Conservation (phyloP, 2,113 vertebrate genomes). For the Hipposideros armiger region DNA sequence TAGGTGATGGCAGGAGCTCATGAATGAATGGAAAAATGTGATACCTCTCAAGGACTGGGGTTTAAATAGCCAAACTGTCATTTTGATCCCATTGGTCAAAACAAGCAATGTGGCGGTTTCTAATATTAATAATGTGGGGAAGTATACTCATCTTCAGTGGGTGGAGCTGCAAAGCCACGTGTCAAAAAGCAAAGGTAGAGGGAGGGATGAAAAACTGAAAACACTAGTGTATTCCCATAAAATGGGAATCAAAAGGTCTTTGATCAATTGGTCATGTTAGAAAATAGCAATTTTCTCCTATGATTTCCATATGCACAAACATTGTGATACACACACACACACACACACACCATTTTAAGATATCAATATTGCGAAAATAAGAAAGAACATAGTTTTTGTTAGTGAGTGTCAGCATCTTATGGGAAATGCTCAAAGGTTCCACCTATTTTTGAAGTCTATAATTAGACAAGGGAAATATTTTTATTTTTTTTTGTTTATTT, state of each 20-base stretch:
- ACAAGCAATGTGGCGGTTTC: not conserved
- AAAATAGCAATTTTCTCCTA: not conserved
- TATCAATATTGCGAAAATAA: not conserved
- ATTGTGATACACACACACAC: not conserved
- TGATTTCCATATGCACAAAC: not conserved
- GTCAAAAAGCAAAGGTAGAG: not conserved
- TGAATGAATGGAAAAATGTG: not conserved
- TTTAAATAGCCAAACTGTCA: not conserved
- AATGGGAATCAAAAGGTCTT: no score
- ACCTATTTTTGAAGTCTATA: slow-evolving; percentile 40
- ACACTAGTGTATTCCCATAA: not conserved
- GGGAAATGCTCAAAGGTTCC: not conserved
- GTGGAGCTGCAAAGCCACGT: not conserved
- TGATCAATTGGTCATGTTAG: not conserved
- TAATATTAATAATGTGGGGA: not conserved
- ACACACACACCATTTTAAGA: not conserved
- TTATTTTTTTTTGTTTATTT: not conserved
- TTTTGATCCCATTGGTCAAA: not conserved
- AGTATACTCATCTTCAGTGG: not conserved
- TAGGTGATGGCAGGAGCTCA: not conserved
- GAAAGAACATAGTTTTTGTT: not conserved
- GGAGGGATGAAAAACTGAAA: not conserved
- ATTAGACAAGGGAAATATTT: not conserved
- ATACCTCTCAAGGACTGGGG: accelerated
- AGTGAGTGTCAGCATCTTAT: not conserved